phyloP scores from a whole-genome alignment of 2,113 vertebrate genomes.

The Prionailurus viverrinus region DNA sequence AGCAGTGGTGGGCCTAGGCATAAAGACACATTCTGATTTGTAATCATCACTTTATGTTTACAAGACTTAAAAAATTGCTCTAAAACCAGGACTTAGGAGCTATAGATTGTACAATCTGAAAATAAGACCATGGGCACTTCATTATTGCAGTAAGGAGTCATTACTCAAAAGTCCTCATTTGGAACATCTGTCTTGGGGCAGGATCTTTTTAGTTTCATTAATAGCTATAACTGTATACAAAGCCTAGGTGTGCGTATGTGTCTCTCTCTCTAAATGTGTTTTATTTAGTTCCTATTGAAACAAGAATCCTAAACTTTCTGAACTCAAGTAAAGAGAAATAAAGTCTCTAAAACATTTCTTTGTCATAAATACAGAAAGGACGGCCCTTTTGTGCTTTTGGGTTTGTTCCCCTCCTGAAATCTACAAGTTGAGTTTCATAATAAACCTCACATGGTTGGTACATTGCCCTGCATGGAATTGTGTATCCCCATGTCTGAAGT shows the following conservation, averaged over 20 bases:
- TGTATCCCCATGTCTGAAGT: neutral
- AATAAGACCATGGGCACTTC: neutral
- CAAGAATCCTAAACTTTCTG: neutral
- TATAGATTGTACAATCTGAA: neutral
- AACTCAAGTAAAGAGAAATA: neutral
- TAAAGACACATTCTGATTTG: neutral
- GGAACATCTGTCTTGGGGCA: neutral
- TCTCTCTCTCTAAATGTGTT: neutral
- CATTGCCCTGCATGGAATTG: too few relatives aligned
- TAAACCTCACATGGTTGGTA: neutral
- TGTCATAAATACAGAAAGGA: neutral
- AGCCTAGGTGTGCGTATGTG: neutral
- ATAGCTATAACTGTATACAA: neutral
- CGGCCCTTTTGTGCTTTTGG: neutral
- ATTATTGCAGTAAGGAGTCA: neutral
- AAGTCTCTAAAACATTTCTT: neutral
- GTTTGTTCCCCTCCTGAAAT: neutral
- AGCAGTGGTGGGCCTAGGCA: neutral
- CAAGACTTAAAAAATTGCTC: neutral
- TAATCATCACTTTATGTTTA: conserved; percentile 11
- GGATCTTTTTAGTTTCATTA: neutral
- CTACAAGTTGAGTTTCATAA: neutral
- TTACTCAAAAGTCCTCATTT: neutral
- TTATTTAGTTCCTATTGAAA: neutral
- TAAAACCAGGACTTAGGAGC: neutral